Percentiles rank a stretch among this genome's conserved stretches.
These are phyloP conservation scores for Mustela nigripes DNA, from an alignment of 2,113 vertebrate genomes.

Conservation along the genomic window DNA sequence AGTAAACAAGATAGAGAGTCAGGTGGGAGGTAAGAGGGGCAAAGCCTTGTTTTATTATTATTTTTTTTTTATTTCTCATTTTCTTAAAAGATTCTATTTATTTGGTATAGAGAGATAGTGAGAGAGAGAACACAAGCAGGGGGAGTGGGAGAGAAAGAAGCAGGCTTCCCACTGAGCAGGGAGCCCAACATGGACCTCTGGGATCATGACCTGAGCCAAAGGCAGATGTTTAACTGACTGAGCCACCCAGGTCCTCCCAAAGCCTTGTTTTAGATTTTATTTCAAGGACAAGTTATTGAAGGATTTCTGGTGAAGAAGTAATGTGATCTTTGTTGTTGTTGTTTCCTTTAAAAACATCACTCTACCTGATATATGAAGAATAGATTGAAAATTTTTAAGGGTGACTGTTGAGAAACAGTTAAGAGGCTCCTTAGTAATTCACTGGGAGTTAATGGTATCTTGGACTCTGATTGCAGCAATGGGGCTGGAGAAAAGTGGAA, in stretches of 20 bases:
- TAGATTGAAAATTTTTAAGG: neutral
- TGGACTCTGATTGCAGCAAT: neutral
- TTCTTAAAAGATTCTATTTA: too few relatives aligned
- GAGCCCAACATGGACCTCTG: too few relatives aligned
- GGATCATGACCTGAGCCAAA: too few relatives aligned
- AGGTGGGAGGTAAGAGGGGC: neutral
- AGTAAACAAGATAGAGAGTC: rapidly evolving
- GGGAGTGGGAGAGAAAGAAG: too few relatives aligned
- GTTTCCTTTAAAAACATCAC: neutral
- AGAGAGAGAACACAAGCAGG: too few relatives aligned
- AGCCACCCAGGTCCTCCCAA: too few relatives aligned
- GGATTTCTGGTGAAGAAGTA: neutral
- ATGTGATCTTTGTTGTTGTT: neutral
- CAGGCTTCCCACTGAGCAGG: too few relatives aligned
- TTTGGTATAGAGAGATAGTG: too few relatives aligned
- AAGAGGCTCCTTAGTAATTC: neutral
- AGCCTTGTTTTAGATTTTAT: neutral
- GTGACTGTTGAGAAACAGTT: neutral
- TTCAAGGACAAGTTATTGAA: neutral
- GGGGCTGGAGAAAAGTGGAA: neutral
- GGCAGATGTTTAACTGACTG: too few relatives aligned
- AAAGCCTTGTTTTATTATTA: too few relatives aligned
- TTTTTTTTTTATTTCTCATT: too few relatives aligned
- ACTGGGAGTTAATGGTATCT: neutral
- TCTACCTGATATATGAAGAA: neutral